Conservation (phyloP, 2,888 invertebrate species). For the Argyresthia goedartella region DNA sequence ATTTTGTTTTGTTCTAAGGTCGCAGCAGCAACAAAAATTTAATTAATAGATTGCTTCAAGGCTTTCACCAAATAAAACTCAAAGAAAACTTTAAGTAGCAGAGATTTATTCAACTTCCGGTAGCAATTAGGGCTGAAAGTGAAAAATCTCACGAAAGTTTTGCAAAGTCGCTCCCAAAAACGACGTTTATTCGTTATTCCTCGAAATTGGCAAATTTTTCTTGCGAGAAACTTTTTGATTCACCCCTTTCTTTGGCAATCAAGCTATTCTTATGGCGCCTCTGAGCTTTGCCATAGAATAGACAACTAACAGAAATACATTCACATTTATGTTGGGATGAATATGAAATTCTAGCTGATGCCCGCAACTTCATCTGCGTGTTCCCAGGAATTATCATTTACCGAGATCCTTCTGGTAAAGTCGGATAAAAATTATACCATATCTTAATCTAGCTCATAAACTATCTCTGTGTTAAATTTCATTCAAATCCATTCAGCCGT, state of each 20-base stretch:
- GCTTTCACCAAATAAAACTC: slow-evolving; percentile 40
- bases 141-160: slow-evolving; percentile 56
- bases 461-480: too few relatives aligned
- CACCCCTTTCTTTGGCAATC: slow-evolving; percentile 62
- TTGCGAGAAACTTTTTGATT: slow-evolving; percentile 56
- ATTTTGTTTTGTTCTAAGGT: too few relatives aligned
- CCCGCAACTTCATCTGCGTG: too few relatives aligned
- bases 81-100: slow-evolving; percentile 46
- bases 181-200: slow-evolving; percentile 50
- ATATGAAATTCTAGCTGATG: too few relatives aligned
- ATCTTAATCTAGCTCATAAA: too few relatives aligned
- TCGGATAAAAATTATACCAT: too few relatives aligned
- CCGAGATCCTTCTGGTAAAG: too few relatives aligned
- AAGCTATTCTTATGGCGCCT: slow-evolving; percentile 44
- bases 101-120: slow-evolving; percentile 64
- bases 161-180: slow-evolving; percentile 3
- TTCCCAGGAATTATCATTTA: too few relatives aligned
- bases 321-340: too few relatives aligned
- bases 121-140: slow-evolving; percentile 66
- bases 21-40: slow-evolving; percentile 36
- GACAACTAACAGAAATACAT: neutral
- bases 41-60: slow-evolving; percentile 61
- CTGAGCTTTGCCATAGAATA: slow-evolving; percentile 25
- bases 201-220: slow-evolving; percentile 65
- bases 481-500: too few relatives aligned